Evolutionary conservation across 2,888 invertebrate species (phyloP).

Genomic region (Oligia fasciuncula): DNA sequence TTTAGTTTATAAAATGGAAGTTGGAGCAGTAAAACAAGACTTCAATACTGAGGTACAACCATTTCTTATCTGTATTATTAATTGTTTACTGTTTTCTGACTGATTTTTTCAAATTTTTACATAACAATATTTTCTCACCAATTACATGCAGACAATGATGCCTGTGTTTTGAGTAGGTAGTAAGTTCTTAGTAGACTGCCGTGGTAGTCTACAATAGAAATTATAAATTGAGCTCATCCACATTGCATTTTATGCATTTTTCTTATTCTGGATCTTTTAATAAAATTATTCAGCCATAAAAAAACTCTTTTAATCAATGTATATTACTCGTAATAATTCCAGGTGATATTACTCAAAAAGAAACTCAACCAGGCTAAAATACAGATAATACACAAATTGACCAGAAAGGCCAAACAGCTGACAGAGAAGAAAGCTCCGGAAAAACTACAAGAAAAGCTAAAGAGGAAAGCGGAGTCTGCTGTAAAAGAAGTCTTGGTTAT

Average conservation of each 20-base stretch:
- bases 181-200: neutral
- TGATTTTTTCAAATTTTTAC: neutral
- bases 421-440: conserved; percentile 82
- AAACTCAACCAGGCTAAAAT: conserved; percentile 84
- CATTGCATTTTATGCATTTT: neutral
- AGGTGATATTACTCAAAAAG: conserved; percentile 85
- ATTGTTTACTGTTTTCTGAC: neutral
- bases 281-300: neutral
- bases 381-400: conserved; percentile 85
- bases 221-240: neutral
- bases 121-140: neutral
- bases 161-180: neutral
- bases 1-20: conserved; percentile 79
- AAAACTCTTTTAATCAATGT: neutral
- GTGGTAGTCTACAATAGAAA: neutral
- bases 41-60: conserved; percentile 85
- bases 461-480: conserved; percentile 83
- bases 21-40: conserved; percentile 87
- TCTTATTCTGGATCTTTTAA: neutral
- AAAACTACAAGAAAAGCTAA: conserved; percentile 79
- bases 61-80: neutral
- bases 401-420: conserved; percentile 84
- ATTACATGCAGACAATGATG: neutral
- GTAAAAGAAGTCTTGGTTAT: conserved; percentile 85
- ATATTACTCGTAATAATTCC: conserved; percentile 61